Evolutionary conservation across 2,113 vertebrate species (phyloP), one percentile per base, ranked within the genome.

Genomic region (Phalacrocorax carbo): DNA sequence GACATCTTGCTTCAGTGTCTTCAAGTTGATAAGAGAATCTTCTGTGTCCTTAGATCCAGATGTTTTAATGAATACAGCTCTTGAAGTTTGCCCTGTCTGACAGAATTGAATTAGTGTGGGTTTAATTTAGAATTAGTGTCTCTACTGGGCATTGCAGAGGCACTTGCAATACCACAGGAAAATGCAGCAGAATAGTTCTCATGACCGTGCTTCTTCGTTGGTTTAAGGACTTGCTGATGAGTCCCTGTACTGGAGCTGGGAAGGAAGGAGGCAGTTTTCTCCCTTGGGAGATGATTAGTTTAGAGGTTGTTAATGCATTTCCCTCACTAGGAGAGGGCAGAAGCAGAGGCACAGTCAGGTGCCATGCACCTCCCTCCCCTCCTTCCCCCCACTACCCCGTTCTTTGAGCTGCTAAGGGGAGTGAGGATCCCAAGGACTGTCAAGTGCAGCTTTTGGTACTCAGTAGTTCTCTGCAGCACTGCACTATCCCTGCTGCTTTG

Each of bases 201-300:
- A 23, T 68, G n/a, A 15, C 8, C 7, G 1, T 76, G 52, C 25
- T 30, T 90, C 86, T 86, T 0, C 0, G 27, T 15, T 4, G 2
- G 19, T 34, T 60, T 72, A 81, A 91, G 34, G 46, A 32, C 40
- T 81, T 29, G 10, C 27, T 60, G 44, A 48, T 32, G 30, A 66
- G 48, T 58, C 21, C 54, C 16, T 34, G 13, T 52, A 9, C 48
- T 58, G 38, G 40, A 84, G 49, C 34, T 66, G 21, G 20, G 36
- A 57, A 61, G 60, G 58, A 69, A 61, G 36, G 19, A 78, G 10
- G 21, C 60, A 36, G 46, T 86, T 73, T 81, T 58, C 34, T 88
- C 10, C 36, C 15, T 34, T 32, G 46, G 46, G 8, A 89, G 46
- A 48, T 30, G 15, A 52, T 68, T 13, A 55, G 64, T 77, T 92